Evolutionary conservation across 2,797 vertebrate species (phyloP).

Genomic region (Caiman crocodilus): DNA sequence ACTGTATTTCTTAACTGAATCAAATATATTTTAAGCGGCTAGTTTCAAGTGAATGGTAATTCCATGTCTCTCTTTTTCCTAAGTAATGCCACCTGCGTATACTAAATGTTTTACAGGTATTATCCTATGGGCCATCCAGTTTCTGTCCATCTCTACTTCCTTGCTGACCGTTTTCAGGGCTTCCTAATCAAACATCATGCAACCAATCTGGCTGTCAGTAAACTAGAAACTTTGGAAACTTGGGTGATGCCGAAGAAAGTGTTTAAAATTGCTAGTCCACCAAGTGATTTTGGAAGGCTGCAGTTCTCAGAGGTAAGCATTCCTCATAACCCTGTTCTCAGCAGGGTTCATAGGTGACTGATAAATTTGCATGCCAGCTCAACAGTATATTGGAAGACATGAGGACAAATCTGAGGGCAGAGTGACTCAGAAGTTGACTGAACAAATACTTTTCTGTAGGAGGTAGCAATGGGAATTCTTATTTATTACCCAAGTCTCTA

Average conservation of each 20-base stretch:
- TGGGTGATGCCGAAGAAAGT: slow-evolving; percentile 96
- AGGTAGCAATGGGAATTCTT: neutral
- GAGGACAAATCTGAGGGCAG: neutral
- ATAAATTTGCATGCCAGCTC: neutral
- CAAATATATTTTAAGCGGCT: slow-evolving; percentile 15
- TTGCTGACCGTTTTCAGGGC: slow-evolving; percentile 96
- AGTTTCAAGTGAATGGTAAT: slow-evolving; percentile 5
- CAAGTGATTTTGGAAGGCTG: slow-evolving; percentile 90
- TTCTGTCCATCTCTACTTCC: slow-evolving; percentile 96
- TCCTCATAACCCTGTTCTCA: accelerated
- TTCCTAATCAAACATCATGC: slow-evolving; percentile 94
- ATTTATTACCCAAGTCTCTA: neutral
- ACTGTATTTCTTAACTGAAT: slow-evolving; percentile 19
- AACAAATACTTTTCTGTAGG: neutral
- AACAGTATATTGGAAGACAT: neutral
- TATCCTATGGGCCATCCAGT: slow-evolving; percentile 95
- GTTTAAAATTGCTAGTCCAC: slow-evolving; percentile 90
- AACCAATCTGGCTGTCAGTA: slow-evolving; percentile 96
- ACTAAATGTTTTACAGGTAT: slow-evolving; percentile 84
- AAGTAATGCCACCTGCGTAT: accelerated
- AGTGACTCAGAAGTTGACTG: neutral
- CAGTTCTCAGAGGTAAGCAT: slow-evolving; percentile 93
- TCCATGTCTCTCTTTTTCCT: neutral
- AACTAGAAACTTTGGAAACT: slow-evolving; percentile 95
- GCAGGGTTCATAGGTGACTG: neutral